phyloP scores from a whole-genome alignment of 2,888 invertebrate species.

The Actias luna region DNA sequence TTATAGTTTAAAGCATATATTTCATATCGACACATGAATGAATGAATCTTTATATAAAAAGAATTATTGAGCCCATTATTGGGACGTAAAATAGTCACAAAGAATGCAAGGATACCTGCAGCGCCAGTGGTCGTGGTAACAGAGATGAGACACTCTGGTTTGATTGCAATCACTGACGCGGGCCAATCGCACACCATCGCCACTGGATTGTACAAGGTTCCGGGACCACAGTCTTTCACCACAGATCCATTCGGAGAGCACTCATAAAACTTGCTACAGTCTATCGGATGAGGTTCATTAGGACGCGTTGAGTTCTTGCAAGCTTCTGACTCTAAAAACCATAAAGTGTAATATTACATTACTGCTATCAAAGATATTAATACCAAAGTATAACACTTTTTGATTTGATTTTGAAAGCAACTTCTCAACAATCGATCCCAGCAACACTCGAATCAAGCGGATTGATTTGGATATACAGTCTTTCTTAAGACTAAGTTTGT shows the following conservation, averaged over 20 bases:
- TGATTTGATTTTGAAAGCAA: too few species aligned
- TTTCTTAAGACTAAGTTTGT: too few species aligned
- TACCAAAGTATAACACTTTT: too few species aligned
- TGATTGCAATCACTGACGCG: conserved; percentile 73
- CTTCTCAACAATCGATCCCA: too few species aligned
- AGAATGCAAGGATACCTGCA: conserved; percentile 10
- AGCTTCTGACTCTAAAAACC: conserved; percentile 46
- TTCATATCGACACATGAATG: too few species aligned
- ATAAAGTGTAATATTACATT: not conserved
- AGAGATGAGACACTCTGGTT: conserved; percentile 81
- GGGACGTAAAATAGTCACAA: not conserved
- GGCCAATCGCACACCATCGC: conserved; percentile 86
- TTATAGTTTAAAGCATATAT: too few species aligned
- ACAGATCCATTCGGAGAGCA: conserved; percentile 81
- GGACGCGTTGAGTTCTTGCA: conserved; percentile 76
- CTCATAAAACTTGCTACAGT: conserved; percentile 87
- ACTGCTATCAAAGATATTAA: not conserved
- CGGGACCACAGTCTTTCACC: conserved; percentile 84
- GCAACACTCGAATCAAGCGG: too few species aligned
- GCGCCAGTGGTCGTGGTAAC: not conserved
- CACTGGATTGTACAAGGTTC: conserved; percentile 85
- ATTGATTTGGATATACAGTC: too few species aligned
- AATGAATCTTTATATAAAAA: too few species aligned
- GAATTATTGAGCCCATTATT: too few species aligned
- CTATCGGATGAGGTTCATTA: conserved; percentile 82